Percentiles rank a stretch among this genome's conserved stretches.
Evolutionary conservation across 2,113 vertebrate species (phyloP).

Genomic region (Lampris incognitus): DNA sequence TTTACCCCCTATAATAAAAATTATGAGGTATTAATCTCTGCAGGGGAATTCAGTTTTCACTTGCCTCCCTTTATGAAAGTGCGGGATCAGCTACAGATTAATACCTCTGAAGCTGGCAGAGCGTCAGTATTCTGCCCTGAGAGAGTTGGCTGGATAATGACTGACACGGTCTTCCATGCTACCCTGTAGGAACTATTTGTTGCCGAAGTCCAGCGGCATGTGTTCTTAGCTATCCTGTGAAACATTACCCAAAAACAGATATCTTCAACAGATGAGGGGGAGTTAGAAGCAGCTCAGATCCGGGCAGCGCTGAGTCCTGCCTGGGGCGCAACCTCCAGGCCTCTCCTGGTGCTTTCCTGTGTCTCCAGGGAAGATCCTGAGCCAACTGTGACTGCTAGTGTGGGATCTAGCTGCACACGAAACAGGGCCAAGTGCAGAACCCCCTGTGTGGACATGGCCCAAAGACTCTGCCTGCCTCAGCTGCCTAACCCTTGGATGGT

Average conservation of each 20-base stretch:
- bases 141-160: neutral
- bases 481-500: slow-evolving; percentile 93
- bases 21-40: no score
- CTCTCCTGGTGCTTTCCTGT: slow-evolving; percentile 91
- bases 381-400: neutral
- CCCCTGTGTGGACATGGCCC: slow-evolving; percentile 88
- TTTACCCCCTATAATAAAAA: no score
- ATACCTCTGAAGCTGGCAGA: no score
- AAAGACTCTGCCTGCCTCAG: slow-evolving; percentile 84
- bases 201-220: neutral
- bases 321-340: slow-evolving; percentile 80
- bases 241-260: neutral
- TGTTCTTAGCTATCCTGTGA: neutral
- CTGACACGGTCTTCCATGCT: neutral
- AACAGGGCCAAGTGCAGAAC: slow-evolving; percentile 70
- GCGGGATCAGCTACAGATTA: no score
- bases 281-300: slow-evolving; percentile 86
- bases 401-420: neutral
- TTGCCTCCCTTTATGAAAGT: no score
- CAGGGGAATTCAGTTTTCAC: no score
- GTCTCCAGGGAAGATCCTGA: slow-evolving; percentile 76
- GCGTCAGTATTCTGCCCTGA: no score
- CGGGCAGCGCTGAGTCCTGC: slow-evolving; percentile 85
- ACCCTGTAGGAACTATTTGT: no score
- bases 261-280: slow-evolving; percentile 70